Evolutionary conservation across 2,113 vertebrate species (phyloP).

Genomic region (Sterna hirundo): DNA sequence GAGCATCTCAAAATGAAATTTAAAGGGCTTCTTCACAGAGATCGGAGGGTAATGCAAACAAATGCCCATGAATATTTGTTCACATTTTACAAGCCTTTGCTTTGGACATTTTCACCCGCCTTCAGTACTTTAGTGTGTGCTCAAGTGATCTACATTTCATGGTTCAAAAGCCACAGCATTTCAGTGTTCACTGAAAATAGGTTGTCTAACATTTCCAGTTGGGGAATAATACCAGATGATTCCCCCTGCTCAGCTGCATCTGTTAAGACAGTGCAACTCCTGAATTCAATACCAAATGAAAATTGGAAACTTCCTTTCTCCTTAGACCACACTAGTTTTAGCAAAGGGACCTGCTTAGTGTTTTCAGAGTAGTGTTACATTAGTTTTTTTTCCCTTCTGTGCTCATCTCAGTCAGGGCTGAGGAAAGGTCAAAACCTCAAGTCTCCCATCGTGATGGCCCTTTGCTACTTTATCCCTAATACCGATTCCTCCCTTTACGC

Average conservation of each 20-base stretch:
- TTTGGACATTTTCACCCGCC: conserved; percentile 17
- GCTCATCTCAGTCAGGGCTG: not conserved
- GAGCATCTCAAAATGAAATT: conserved; percentile 52
- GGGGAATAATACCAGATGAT: not conserved
- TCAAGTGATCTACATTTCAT: conserved; percentile 8
- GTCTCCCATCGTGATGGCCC: not conserved
- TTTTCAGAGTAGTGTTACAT: not conserved
- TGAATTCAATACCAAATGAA: not conserved
- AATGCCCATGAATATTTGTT: conserved; percentile 55
- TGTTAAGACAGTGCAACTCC: not conserved
- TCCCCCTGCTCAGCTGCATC: not conserved
- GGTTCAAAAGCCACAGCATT: conserved; percentile 17
- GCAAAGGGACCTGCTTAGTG: not conserved
- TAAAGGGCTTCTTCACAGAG: conserved; percentile 40
- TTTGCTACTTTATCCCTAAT: not conserved
- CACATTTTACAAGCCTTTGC: conserved; percentile 38
- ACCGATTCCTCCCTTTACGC: not conserved
- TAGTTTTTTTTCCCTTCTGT: not conserved
- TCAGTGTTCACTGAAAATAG: not conserved
- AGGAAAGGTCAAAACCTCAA: not conserved
- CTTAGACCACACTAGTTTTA: not conserved
- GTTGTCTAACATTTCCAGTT: not conserved
- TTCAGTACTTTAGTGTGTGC: not conserved
- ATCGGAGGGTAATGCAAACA: conserved; percentile 16
- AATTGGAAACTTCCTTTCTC: not conserved